Base-by-base conservation (phyloP, 2,113 vertebrate species). In the Ammospiza caudacuta region DNA sequence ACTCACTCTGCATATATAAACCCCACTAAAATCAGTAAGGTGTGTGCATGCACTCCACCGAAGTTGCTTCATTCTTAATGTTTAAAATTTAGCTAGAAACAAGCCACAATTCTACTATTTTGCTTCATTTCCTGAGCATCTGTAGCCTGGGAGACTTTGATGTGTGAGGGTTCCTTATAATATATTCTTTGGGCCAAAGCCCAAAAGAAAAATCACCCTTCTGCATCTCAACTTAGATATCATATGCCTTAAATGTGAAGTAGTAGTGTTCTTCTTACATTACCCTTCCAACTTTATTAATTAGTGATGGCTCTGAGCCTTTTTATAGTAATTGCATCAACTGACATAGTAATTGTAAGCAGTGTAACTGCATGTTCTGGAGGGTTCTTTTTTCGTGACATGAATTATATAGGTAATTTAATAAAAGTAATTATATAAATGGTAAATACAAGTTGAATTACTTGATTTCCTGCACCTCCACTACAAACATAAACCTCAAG, bases 321-420 rank as follows among this genome's bases (percentile, higher is more conserved):
- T 95, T 92, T 97, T 97, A 97, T 91, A 93, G 97, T 95, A 97
- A 98, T 97, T 97, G 96, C 96, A 97, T 91, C 94, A 97, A 97
- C 96, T 94, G 92, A 97, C 93, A 91, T 58, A 74, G 72, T 93
- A 97, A 97, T 97, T 97, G 96, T 97, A 97, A 98, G 97, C 64
- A 97, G 86, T 78, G 44, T 89, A 98, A 96, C 95, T 97, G 94
- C 83, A 51, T 89, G 94, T 97, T 97, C 95, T 92, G 89, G 76
- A 95, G 95, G 31, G 5, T 9, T 57, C 96, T 89, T 97, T 97
- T 15, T 64, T 46, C 95, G 94, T 96, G 97, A 86, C 93, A 94
- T 72, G 91, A 97, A 97, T 97, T 97, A 93, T 80, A 83, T 68
- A 95, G 84, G 87, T 94, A 93, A 85, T 93, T 95, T 97, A 96